Evolutionary conservation across 2,888 invertebrate genomes (phyloP), one percentile per base, ranked within the genome.

Genomic region (Thera britannica): DNA sequence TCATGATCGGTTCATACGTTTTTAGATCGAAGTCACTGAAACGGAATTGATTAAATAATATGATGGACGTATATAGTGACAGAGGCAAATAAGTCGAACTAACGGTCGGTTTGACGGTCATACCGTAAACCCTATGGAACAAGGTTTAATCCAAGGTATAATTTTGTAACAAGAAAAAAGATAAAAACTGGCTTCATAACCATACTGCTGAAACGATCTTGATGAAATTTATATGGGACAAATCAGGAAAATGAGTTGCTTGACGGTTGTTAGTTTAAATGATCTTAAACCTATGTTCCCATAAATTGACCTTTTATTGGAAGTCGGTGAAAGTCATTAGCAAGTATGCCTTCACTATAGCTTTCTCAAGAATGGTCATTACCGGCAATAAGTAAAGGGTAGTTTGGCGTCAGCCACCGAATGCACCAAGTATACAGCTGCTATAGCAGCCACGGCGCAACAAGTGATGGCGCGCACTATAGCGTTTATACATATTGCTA

Each of bases 311-410:
- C 23, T 23, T 23, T 46, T 7, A 44, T 6, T 44, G 44, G 2
- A 9, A 46, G 9, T 7, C 2, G 9, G 8, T 9, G 44, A 46
- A 46, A 46, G 8, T 46, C 1, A 46, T 46, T 2, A 9, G 41
- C 6, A 41, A 23, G 6, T 9, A 44, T 9, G 7, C 9, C 1
- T 46, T 46, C 9, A 9, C 44, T 46, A 38, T 41, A 9, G 38
- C 44, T 44, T 5, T 44, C 8, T 44, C 44, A 9, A 8, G 44
- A 2, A 2, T 46, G 44, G 44, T 54, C 7, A 12, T 77, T 68
- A 90, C 92, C 92, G 87, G 82, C 93, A 93, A 76, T 90, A 88
- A 2, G 88, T 90, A 72, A 83, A 91, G 0, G 93, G 93, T 52
- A 93, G 74, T 67, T 78, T 76, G 2, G 78, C 77, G 72, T 93